A percentile compares a stretch with the other conserved stretches of the same genome.
Evolutionary conservation across 2,797 vertebrate species (phyloP).

Genomic region (Pelochelys cantorii): DNA sequence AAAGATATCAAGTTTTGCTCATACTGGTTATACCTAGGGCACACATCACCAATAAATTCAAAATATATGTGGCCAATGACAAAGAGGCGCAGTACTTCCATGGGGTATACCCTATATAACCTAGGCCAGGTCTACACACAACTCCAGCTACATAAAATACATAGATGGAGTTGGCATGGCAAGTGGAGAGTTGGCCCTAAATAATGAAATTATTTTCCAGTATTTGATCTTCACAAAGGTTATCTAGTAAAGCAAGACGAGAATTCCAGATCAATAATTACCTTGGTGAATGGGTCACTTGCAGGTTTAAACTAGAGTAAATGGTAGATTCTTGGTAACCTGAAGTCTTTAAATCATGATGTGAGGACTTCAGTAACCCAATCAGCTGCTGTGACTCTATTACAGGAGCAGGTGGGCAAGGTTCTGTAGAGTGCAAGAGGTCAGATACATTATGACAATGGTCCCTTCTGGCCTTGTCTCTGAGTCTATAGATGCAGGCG

Average conservation of each 20-base stretch:
- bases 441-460: background rate
- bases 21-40: background rate
- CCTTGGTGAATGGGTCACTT: background rate
- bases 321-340: background rate
- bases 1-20: background rate
- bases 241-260: background rate
- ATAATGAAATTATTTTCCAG: background rate
- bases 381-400: background rate
- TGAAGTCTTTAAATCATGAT: background rate
- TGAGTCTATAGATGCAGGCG: background rate
- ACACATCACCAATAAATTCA: background rate
- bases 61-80: accelerated
- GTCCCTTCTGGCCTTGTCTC: background rate
- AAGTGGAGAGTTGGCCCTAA: too few relatives aligned
- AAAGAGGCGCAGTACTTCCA: background rate
- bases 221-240: background rate
- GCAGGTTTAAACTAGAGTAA: background rate
- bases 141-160: too few relatives aligned
- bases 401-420: background rate
- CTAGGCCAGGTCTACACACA: background rate
- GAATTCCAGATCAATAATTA: background rate
- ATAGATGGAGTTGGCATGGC: too few relatives aligned
- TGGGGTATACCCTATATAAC: background rate
- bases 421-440: background rate
- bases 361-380: too few relatives aligned